These are phyloP conservation scores for Clarias laeviceps DNA, from an alignment of 2,797 vertebrate genomes.

Conservation along the genomic window DNA sequence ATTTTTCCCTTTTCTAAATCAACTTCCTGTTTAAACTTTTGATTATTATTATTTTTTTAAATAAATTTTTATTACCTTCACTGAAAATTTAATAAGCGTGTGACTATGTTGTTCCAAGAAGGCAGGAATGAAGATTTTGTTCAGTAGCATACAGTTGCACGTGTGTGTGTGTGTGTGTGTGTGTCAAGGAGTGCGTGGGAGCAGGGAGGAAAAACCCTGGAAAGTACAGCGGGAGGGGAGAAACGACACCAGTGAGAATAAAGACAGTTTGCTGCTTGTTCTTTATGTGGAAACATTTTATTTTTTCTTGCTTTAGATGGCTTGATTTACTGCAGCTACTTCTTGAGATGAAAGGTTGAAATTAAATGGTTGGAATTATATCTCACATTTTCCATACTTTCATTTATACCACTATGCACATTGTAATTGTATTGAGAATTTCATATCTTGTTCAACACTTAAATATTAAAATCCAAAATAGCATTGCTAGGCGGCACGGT, in stretches of 20 bases:
- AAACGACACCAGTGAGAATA: conserved; percentile 40
- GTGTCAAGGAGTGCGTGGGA: conserved; percentile 26
- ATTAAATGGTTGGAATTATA: conserved; percentile 1
- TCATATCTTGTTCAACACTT: neutral
- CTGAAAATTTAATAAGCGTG: conserved; percentile 53
- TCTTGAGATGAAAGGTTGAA: neutral
- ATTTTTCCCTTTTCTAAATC: conserved; percentile 22
- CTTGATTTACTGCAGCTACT: neutral
- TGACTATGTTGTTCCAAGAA: conserved; percentile 58
- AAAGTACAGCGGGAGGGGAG: conserved; percentile 43
- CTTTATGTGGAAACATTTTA: conserved; percentile 23
- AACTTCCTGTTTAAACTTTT: neutral
- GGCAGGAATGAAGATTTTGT: conserved; percentile 38
- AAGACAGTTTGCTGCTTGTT: conserved; percentile 12
- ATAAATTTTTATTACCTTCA: conserved; percentile 43
- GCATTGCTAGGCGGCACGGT: neutral
- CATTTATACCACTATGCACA: neutral
- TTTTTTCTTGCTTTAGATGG: conserved; percentile 9
- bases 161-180: conserved; percentile 42
- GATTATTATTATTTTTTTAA: too few species aligned
- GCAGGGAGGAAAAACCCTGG: conserved; percentile 44
- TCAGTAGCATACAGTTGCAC: conserved; percentile 17
- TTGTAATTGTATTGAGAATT: neutral
- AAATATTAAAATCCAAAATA: neutral
- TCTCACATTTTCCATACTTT: conserved; percentile 4